Percentiles rank a stretch among this genome's conserved stretches.
These are phyloP conservation scores for Paramisgurnus dabryanus DNA, from an alignment of 2,113 vertebrate genomes.

Conservation along the genomic window DNA sequence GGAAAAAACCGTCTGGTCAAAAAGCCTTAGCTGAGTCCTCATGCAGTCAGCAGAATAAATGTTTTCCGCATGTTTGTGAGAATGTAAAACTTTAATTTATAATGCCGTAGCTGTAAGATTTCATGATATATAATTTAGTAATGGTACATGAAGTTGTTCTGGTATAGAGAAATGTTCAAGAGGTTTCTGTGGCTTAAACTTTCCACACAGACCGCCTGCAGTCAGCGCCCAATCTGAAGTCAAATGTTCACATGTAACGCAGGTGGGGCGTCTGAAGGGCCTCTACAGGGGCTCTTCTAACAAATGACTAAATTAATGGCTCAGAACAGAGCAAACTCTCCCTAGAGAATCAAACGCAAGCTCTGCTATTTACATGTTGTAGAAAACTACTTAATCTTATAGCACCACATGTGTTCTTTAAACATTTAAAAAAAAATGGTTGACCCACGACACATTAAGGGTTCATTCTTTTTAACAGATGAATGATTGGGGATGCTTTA, in stretches of 20 bases:
- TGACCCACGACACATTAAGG: no score
- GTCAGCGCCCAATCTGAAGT: not conserved
- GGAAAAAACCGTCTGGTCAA: no score
- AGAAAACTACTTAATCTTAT: not conserved
- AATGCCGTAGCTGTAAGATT: not conserved
- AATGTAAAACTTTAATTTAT: not conserved
- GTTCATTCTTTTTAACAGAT: no score
- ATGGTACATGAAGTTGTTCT: slow-evolving; percentile 28
- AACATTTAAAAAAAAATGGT: not conserved
- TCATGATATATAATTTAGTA: not conserved
- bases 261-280: not conserved
- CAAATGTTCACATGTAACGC: not conserved
- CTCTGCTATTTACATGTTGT: no score
- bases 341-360: not conserved
- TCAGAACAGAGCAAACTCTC: not conserved
- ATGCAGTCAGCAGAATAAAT: slow-evolving; percentile 36
- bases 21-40: no score
- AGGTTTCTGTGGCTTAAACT: no score
- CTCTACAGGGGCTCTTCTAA: not conserved
- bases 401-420: not conserved
- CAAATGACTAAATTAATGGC: not conserved
- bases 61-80: slow-evolving; percentile 58
- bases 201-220: not conserved
- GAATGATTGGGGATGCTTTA: no score
- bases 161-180: no score